A percentile compares a stretch with the other conserved stretches of the same genome.
Evolutionary conservation across 2,797 vertebrate genomes (phyloP).

Genomic region (Leptodactylus fallax): DNA sequence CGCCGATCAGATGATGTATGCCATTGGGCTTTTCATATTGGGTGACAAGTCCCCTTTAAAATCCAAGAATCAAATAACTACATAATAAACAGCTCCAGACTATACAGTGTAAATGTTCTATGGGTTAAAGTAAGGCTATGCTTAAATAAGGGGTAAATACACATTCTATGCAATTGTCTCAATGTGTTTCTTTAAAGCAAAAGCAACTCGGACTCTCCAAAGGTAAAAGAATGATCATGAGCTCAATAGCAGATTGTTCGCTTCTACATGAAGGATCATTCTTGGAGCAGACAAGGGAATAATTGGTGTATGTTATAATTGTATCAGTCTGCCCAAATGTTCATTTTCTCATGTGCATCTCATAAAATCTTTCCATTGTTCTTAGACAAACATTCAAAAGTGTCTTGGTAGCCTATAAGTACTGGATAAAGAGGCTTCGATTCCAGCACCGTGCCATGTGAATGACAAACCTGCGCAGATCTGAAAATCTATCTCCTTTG

Average conservation of each 20-base stretch:
- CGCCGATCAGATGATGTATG: no score
- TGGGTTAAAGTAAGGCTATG: no score
- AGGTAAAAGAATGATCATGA: background rate
- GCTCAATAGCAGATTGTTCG: background rate
- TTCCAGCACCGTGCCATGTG: background rate
- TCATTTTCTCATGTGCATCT: slow-evolving; percentile 2
- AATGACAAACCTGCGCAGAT: slow-evolving; percentile 8
- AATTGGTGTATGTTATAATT: slow-evolving; percentile 10
- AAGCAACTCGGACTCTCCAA: background rate
- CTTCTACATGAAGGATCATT: background rate
- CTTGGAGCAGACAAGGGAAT: background rate
- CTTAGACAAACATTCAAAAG: background rate
- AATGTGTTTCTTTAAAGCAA: background rate
- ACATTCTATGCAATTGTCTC: background rate
- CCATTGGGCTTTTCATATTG: no score
- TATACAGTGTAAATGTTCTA: no score
- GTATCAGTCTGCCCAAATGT: background rate
- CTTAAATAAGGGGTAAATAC: background rate
- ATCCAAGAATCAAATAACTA: no score
- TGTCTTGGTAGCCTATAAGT: background rate
- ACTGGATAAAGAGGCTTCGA: background rate
- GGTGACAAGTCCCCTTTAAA: no score
- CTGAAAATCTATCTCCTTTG: slow-evolving; percentile 41
- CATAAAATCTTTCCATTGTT: background rate
- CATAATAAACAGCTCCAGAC: no score